Evolutionary conservation across 2,113 vertebrate species (phyloP).

Genomic region (Dasyprocta punctata): DNA sequence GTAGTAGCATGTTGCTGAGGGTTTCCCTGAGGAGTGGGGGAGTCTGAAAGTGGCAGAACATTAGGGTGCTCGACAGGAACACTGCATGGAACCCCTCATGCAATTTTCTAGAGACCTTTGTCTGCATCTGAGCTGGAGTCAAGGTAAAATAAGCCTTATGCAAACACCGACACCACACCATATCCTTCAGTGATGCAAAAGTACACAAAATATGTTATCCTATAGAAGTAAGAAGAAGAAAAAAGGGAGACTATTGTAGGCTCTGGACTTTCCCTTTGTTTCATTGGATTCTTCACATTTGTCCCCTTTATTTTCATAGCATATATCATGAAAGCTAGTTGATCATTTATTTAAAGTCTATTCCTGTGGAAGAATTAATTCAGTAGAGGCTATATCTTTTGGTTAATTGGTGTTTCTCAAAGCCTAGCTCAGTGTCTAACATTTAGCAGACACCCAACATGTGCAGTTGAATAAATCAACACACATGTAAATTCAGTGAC

Average conservation of each 20-base stretch:
- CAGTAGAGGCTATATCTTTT: neutral
- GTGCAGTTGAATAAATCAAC: neutral
- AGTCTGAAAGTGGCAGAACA: neutral
- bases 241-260: neutral
- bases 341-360: neutral
- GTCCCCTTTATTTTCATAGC: neutral
- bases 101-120: neutral
- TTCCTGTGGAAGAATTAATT: neutral
- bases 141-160: neutral
- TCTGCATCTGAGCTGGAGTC: neutral
- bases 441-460: neutral
- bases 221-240: neutral
- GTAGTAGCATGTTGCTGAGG: neutral
- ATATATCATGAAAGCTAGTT: neutral
- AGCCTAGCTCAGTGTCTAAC: neutral
- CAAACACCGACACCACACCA: neutral
- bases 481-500: fast-evolving
- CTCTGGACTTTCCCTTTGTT: neutral
- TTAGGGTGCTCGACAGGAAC: fast-evolving
- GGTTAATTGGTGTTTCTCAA: neutral
- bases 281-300: neutral
- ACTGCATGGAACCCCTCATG: neutral
- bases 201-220: neutral
- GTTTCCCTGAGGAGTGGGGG: neutral
- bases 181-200: neutral